phyloP scores from a whole-genome alignment of 2,888 invertebrate species.

The Eustalomyia histrio region DNA sequence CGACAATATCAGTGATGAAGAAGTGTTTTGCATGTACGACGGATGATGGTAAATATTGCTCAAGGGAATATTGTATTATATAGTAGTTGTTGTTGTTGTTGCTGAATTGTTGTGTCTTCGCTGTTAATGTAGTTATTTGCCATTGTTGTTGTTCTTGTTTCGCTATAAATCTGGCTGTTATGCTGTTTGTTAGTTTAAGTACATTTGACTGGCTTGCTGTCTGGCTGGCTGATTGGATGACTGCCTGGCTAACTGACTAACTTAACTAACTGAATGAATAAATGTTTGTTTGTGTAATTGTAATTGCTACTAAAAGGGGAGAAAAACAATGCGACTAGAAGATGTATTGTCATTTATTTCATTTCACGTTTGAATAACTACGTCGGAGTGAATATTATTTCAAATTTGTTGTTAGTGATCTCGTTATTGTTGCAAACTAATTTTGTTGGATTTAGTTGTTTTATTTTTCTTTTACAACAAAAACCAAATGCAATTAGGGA shows the following conservation, averaged over 20 bases:
- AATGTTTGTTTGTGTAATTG: constrained; percentile 10
- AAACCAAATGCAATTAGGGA: no score
- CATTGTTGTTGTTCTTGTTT: constrained; percentile 22
- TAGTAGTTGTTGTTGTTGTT: neutral
- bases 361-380: neutral
- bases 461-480: no score
- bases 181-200: constrained; percentile 39
- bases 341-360: neutral
- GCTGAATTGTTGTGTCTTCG: neutral
- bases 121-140: constrained; percentile 31
- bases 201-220: neutral
- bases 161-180: constrained; percentile 39
- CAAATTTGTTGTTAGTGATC: no score
- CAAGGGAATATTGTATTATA: constrained; percentile 24
- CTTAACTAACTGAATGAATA: neutral
- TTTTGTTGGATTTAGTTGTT: no score
- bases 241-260: no score
- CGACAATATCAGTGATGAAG: constrained; percentile 37
- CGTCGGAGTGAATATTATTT: no score
- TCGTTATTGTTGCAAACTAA: no score
- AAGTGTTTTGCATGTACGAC: constrained; percentile 28
- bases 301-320: constrained; percentile 28
- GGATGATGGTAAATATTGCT: constrained; percentile 16
- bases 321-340: neutral
- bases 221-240: neutral